Evolutionary conservation across 2,113 vertebrate genomes (phyloP).

Genomic region (Cromileptes altivelis): DNA sequence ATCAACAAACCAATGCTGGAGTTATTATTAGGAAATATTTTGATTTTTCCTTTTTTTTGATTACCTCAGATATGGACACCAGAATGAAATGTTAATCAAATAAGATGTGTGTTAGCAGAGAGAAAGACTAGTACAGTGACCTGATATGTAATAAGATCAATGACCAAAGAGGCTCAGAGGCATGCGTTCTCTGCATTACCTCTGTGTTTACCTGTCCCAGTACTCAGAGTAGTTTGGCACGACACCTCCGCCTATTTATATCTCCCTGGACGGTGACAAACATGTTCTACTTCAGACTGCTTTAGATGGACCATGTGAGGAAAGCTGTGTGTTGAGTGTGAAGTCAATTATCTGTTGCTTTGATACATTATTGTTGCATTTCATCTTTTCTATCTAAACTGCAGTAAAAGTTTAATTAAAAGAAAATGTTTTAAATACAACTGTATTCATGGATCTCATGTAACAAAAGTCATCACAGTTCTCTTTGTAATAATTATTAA

Average conservation of each 20-base stretch:
- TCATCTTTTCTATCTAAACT: background rate
- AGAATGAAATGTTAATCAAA: background rate
- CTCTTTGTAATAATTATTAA: slow-evolving; percentile 13
- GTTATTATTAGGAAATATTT: background rate
- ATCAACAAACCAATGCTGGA: background rate
- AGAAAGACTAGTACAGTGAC: background rate
- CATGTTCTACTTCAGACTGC: slow-evolving; percentile 13
- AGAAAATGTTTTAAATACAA: background rate
- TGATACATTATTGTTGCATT: background rate
- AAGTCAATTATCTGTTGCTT: slow-evolving; percentile 16
- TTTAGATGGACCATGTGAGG: slow-evolving; percentile 37
- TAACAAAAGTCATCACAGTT: background rate
- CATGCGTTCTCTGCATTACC: slow-evolving; percentile 41
- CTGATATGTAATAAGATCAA: slow-evolving; percentile 66
- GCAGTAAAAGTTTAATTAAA: background rate
- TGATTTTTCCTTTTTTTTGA: background rate
- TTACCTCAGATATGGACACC: background rate
- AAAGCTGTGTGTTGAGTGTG: slow-evolving; percentile 15
- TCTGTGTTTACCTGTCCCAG: slow-evolving; percentile 48
- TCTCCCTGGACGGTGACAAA: slow-evolving; percentile 26
- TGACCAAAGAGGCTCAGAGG: slow-evolving; percentile 52
- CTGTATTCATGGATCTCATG: background rate
- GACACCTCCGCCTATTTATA: slow-evolving; percentile 65
- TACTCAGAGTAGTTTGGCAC: slow-evolving; percentile 41
- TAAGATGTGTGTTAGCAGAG: slow-evolving; percentile 9